Evolutionary conservation across 2,113 vertebrate species (phyloP).

Genomic region (Pipa parva): DNA sequence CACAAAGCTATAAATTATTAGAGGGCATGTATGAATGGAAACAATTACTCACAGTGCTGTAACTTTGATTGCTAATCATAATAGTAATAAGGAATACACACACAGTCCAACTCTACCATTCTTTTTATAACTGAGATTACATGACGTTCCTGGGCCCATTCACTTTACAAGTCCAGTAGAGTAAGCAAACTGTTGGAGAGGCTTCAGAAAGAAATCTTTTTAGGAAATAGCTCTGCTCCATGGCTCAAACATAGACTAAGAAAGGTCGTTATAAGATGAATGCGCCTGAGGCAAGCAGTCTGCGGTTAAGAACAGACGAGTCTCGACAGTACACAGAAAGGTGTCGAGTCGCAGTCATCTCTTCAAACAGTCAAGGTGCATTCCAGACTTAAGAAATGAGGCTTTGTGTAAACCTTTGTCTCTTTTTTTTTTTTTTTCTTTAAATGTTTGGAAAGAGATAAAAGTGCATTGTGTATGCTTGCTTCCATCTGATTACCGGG

Average conservation of each 20-base stretch:
- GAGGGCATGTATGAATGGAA: too few species aligned
- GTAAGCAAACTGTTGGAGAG: too few species aligned
- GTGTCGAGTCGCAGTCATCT: constrained; percentile 73
- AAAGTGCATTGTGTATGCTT: constrained; percentile 69
- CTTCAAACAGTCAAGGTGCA: constrained; percentile 73
- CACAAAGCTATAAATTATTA: too few species aligned
- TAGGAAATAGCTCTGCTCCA: too few species aligned
- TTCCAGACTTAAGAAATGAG: constrained; percentile 78
- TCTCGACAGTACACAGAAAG: constrained; percentile 76
- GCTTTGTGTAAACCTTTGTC: constrained; percentile 61
- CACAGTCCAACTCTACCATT: too few species aligned
- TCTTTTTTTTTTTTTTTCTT: constrained; percentile 43
- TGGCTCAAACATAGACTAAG: neutral
- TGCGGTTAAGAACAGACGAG: constrained; percentile 82
- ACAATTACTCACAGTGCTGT: too few species aligned
- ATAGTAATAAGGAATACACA: too few species aligned
- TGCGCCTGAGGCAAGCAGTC: constrained; percentile 65
- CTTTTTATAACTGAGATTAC: too few species aligned
- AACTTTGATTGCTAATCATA: too few species aligned
- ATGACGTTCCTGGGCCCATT: too few species aligned
- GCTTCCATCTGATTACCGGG: constrained; percentile 86
- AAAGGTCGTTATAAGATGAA: constrained; percentile 22
- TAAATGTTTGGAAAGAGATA: constrained; percentile 71
- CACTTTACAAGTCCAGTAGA: too few species aligned
- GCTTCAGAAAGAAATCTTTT: too few species aligned